Percentiles rank a stretch among this genome's conserved stretches.
phyloP scores from a whole-genome alignment of 2,113 vertebrate species.

The Arenaria interpres region DNA sequence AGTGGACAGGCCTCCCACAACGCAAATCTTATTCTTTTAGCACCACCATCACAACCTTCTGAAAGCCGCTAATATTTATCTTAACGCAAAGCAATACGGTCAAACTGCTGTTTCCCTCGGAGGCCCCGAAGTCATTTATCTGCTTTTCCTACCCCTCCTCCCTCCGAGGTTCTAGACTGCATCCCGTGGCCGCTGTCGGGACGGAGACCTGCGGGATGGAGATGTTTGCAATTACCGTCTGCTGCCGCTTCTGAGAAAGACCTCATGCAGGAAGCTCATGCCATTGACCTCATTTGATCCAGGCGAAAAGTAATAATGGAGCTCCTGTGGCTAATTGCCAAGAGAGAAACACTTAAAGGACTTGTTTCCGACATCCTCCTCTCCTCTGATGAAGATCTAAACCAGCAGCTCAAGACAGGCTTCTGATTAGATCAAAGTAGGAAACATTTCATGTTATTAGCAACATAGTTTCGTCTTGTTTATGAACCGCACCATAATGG shows the following conservation, averaged over 20 bases:
- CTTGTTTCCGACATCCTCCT: constrained; percentile 71
- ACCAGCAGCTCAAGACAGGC: constrained; percentile 66
- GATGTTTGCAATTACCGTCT: not conserved
- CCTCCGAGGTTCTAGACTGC: not conserved
- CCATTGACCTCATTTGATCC: constrained; percentile 53
- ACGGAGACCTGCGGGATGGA: not conserved
- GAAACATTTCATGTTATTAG: constrained; percentile 71
- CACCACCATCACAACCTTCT: not conserved
- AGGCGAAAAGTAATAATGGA: constrained; percentile 42
- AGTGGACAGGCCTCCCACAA: not conserved
- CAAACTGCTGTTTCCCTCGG: not conserved
- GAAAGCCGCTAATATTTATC: not conserved
- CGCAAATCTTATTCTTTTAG: rapidly evolving
- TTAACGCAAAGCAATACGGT: not conserved
- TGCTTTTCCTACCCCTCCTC: not conserved
- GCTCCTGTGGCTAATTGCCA: constrained; percentile 65
- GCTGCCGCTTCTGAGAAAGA: not conserved
- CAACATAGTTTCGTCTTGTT: constrained; percentile 67
- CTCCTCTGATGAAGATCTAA: constrained; percentile 72
- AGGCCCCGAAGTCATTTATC: rapidly evolving
- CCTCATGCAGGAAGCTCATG: not conserved
- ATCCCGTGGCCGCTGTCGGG: rapidly evolving
- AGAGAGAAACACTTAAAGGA: constrained; percentile 62
- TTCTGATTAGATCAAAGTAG: constrained; percentile 74
- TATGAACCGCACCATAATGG: constrained; percentile 63